Conservation (phyloP, 2,797 vertebrate species). For the Danio aesculapii region DNA sequence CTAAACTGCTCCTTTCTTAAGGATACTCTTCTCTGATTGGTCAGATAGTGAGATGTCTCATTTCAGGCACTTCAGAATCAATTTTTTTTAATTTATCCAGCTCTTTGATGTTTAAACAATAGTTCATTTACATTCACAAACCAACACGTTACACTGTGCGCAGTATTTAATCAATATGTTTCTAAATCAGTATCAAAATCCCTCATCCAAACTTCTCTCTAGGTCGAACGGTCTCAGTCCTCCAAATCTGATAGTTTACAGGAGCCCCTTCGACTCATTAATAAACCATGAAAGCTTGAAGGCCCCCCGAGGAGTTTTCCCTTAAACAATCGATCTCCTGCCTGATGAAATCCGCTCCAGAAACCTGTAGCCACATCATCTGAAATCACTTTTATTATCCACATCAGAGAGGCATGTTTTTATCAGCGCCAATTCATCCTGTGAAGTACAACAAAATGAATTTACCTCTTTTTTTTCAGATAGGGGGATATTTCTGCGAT, state of each 20-base stretch:
- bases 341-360: slow-evolving; percentile 5
- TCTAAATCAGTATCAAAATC: background rate
- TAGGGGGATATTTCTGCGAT: background rate
- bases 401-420: slow-evolving; percentile 11
- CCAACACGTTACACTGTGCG: background rate
- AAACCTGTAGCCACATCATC: slow-evolving; percentile 4
- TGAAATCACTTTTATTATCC: slow-evolving; percentile 6
- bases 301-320: background rate
- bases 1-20: no score
- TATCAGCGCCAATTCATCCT: slow-evolving; percentile 5
- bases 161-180: background rate
- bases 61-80: no score
- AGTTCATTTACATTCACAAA: no score
- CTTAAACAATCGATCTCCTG: slow-evolving; percentile 23
- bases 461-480: background rate
- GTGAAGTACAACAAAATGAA: slow-evolving; percentile 7
- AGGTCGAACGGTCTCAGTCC: background rate
- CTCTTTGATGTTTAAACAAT: no score
- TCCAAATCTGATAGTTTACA: background rate
- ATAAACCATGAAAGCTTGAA: slow-evolving; percentile 22
- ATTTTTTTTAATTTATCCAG: no score
- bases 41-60: no score
- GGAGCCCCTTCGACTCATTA: slow-evolving; percentile 1
- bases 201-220: background rate
- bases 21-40: no score